These are phyloP conservation scores for Sakesphorus luctuosus DNA, from an alignment of 2,113 vertebrate species.

Conservation along the genomic window DNA sequence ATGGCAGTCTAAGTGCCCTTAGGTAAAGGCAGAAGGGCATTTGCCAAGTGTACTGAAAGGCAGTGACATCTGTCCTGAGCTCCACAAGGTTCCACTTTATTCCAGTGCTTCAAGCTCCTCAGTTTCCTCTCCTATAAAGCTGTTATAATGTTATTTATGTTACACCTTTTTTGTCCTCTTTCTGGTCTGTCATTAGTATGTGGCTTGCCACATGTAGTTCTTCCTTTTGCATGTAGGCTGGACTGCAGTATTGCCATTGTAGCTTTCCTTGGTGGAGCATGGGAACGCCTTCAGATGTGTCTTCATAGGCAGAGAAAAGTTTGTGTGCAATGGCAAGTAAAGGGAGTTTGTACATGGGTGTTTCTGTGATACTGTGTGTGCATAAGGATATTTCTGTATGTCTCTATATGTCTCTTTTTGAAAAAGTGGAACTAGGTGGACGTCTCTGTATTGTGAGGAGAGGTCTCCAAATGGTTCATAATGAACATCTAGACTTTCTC, in stretches of 20 bases:
- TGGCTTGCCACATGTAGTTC: background rate
- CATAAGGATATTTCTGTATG: background rate
- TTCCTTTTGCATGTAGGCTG: background rate
- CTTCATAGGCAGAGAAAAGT: background rate
- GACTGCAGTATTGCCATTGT: background rate
- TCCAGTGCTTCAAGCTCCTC: background rate
- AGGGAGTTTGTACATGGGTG: fast-evolving
- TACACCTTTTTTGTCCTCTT: background rate
- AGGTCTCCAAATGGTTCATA: background rate
- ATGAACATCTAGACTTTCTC: background rate
- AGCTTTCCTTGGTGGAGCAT: background rate
- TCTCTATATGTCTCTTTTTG: background rate
- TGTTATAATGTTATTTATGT: background rate
- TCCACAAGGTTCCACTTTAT: background rate
- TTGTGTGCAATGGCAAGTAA: background rate
- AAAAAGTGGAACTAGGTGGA: background rate
- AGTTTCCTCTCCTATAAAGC: background rate
- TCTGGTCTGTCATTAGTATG: background rate
- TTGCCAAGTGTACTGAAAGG: background rate
- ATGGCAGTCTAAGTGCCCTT: background rate
- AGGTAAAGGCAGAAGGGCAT: background rate
- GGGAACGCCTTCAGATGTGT: background rate
- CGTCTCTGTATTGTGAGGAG: background rate
- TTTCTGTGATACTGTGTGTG: background rate
- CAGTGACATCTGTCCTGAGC: background rate